Percentiles rank a stretch among this genome's conserved stretches.
These are phyloP conservation scores for Ormyrus rosae DNA, from an alignment of 2,888 invertebrate species.

Conservation along the genomic window DNA sequence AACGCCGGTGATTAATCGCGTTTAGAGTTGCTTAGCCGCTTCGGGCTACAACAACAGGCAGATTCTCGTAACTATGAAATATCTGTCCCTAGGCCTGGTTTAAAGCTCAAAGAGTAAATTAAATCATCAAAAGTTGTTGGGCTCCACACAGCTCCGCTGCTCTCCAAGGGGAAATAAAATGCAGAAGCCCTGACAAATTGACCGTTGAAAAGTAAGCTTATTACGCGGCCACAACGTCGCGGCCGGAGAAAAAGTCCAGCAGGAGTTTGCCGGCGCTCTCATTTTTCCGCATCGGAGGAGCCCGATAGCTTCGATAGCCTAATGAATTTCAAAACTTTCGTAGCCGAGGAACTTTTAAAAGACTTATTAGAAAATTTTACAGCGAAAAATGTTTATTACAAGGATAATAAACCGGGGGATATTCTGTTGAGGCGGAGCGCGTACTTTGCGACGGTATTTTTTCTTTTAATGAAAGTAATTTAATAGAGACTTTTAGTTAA, in stretches of 20 bases:
- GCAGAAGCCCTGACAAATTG: conserved; percentile 67
- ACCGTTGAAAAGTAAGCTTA: conserved; percentile 66
- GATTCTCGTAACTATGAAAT: conserved; percentile 57
- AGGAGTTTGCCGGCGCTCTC: background rate
- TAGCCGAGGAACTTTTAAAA: too few species aligned
- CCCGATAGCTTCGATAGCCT: background rate
- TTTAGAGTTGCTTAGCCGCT: conserved; percentile 62
- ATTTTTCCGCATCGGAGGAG: conserved; percentile 1
- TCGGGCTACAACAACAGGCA: conserved; percentile 25
- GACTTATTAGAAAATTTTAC: too few species aligned
- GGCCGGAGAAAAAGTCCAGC: background rate
- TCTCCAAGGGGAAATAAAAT: conserved; percentile 63
- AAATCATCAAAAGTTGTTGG: conserved; percentile 65
- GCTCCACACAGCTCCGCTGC: conserved; percentile 30
- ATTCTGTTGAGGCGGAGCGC: background rate
- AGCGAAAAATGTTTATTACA: too few species aligned
- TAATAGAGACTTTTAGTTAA: conserved; percentile 28
- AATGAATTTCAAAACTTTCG: background rate
- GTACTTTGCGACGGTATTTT: background rate
- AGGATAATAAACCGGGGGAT: too few species aligned
- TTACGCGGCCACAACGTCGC: conserved; percentile 56
- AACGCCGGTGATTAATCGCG: conserved; percentile 60
- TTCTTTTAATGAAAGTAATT: conserved; percentile 43
- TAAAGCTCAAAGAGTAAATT: conserved; percentile 64
- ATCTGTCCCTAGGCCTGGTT: conserved; percentile 61